These are phyloP conservation scores for Panthera tigris DNA, from an alignment of 2,113 vertebrate species.

Conservation along the genomic window DNA sequence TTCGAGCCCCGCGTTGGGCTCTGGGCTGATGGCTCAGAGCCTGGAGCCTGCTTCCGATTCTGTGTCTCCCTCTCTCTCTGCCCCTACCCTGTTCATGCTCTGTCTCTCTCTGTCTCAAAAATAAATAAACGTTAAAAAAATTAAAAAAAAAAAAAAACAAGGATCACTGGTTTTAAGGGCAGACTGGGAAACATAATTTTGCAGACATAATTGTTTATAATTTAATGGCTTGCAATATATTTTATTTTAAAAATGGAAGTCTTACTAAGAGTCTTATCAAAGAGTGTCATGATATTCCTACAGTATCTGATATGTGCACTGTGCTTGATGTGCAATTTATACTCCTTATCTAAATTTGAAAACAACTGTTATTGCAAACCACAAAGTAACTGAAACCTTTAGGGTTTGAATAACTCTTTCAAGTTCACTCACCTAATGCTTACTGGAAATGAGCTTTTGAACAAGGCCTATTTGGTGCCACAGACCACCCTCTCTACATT, in stretches of 20 bases:
- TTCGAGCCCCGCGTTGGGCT: too few relatives aligned
- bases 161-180: neutral
- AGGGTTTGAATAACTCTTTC: neutral
- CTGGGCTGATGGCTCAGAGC: too few relatives aligned
- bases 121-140: too few relatives aligned
- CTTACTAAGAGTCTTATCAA: neutral
- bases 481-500: neutral
- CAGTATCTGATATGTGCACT: neutral
- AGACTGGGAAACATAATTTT: neutral
- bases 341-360: neutral
- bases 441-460: neutral
- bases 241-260: neutral
- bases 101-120: too few relatives aligned
- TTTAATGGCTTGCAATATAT: neutral
- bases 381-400: neutral
- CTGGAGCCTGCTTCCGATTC: too few relatives aligned
- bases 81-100: too few relatives aligned
- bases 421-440: neutral
- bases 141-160: neutral
- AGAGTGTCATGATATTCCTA: neutral
- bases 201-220: neutral
- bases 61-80: too few relatives aligned
- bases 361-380: neutral
- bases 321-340: neutral
- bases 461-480: neutral